Conservation (phyloP, 2,888 invertebrate species). For the Anarsia innoxiella region DNA sequence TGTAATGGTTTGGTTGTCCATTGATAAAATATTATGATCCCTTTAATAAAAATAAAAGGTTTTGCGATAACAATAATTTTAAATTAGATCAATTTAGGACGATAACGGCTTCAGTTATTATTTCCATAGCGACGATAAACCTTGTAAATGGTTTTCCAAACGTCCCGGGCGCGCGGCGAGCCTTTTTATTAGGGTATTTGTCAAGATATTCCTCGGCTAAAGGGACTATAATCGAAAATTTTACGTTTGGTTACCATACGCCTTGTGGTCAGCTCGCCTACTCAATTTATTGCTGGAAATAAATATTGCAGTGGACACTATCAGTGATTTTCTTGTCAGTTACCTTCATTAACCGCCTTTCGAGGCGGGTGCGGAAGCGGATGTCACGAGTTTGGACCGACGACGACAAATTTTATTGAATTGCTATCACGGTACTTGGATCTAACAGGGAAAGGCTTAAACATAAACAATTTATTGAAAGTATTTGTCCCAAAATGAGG, state of each 20-base stretch:
- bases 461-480: conserved; percentile 6
- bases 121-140: conserved; percentile 72
- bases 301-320: conserved; percentile 5
- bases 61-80: conserved; percentile 70
- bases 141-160: conserved; percentile 74
- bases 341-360: conserved; percentile 11
- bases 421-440: too few species aligned
- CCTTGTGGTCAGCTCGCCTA: conserved; percentile 31
- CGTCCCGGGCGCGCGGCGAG: conserved; percentile 60
- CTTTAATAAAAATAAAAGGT: conserved; percentile 65
- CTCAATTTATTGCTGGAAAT: conserved; percentile 30
- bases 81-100: conserved; percentile 72
- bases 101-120: conserved; percentile 72
- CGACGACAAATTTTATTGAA: conserved; percentile 13
- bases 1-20: conserved; percentile 31
- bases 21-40: conserved; percentile 57
- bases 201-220: conserved; percentile 64
- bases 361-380: conserved; percentile 10
- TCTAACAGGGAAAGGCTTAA: conserved; percentile 3
- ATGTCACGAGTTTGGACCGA: conserved; percentile 10
- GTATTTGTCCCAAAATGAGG: too few species aligned
- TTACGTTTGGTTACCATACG: conserved; percentile 66
- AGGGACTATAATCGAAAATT: conserved; percentile 65
- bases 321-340: conserved; percentile 13
- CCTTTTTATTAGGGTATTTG: conserved; percentile 72